These are phyloP conservation scores for Megalops atlanticus DNA, from an alignment of 2,113 vertebrate species.

Conservation along the genomic window DNA sequence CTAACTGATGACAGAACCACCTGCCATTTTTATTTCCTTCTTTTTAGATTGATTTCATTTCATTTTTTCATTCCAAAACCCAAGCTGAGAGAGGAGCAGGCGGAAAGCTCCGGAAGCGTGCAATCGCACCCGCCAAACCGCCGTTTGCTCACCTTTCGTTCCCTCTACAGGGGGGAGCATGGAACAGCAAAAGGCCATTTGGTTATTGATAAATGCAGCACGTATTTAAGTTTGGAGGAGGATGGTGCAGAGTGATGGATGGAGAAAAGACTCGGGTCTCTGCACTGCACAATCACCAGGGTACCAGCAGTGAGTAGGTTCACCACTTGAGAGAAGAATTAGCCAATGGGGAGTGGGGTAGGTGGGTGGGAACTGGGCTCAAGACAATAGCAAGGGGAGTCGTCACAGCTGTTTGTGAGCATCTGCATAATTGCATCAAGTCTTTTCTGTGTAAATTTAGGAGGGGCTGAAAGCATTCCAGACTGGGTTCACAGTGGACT, in stretches of 20 bases:
- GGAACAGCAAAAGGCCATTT: constrained; percentile 62
- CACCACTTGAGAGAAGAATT: not conserved
- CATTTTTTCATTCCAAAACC: too few relatives aligned
- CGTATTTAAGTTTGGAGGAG: constrained; percentile 25
- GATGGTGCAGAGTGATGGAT: constrained; percentile 44
- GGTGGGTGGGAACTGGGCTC: constrained; percentile 12
- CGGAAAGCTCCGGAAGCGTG: too few relatives aligned
- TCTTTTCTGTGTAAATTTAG: not conserved
- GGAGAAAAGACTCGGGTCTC: constrained; percentile 15
- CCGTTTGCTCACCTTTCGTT: constrained; percentile 68
- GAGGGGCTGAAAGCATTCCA: not conserved
- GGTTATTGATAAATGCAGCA: constrained; percentile 50
- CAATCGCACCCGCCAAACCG: not conserved
- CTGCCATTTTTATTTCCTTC: too few relatives aligned
- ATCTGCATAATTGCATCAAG: not conserved
- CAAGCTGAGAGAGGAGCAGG: too few relatives aligned
- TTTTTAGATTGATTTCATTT: too few relatives aligned
- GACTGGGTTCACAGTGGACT: not conserved
- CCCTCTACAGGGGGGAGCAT: constrained; percentile 68
- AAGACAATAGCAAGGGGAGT: constrained; percentile 22
- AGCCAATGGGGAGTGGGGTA: too few relatives aligned
- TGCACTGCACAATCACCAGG: constrained; percentile 11
- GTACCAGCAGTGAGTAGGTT: not conserved
- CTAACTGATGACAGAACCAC: not conserved
- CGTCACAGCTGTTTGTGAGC: not conserved